Percentiles rank a stretch among this genome's conserved stretches.
Evolutionary conservation across 92 coral and sea anemone genomes (phyloP).

Genomic region (Phymanthus crucifer): DNA sequence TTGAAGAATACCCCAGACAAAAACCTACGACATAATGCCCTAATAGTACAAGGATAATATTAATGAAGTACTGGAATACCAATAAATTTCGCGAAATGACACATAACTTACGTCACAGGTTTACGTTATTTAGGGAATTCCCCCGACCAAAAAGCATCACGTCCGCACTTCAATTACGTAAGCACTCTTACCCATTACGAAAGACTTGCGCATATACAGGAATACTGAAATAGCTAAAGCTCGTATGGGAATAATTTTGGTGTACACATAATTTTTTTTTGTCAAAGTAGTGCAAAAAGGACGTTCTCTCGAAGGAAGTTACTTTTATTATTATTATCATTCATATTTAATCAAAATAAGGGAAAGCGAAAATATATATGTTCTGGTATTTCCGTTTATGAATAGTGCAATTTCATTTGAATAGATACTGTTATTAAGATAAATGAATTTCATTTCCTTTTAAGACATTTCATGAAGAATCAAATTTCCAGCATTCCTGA

Average conservation of each 20-base stretch:
- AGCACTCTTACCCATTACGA: background rate
- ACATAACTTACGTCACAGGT: too few relatives aligned
- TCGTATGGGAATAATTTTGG: background rate
- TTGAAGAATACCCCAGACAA: background rate
- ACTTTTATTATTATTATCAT: too few relatives aligned
- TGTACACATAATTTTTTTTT: background rate
- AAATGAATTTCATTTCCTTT: too few relatives aligned
- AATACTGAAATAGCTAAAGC: background rate
- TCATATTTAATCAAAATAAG: too few relatives aligned
- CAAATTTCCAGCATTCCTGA: too few relatives aligned
- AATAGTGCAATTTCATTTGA: too few relatives aligned
- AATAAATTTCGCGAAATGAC: too few relatives aligned
- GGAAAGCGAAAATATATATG: too few relatives aligned
- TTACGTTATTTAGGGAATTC: slow-evolving; percentile 1
- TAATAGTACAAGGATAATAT: background rate
- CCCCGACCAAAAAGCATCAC: background rate
- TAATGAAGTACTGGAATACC: too few relatives aligned
- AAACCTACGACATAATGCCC: background rate
- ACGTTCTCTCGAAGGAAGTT: background rate
- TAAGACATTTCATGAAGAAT: too few relatives aligned
- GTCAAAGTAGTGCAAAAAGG: background rate
- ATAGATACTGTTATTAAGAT: too few relatives aligned
- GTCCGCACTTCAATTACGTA: background rate
- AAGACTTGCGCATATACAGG: background rate
- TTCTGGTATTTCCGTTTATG: too few relatives aligned